Conservation (phyloP, 1,140 invertebrate species). For the Colletes latitarsis region DNA sequence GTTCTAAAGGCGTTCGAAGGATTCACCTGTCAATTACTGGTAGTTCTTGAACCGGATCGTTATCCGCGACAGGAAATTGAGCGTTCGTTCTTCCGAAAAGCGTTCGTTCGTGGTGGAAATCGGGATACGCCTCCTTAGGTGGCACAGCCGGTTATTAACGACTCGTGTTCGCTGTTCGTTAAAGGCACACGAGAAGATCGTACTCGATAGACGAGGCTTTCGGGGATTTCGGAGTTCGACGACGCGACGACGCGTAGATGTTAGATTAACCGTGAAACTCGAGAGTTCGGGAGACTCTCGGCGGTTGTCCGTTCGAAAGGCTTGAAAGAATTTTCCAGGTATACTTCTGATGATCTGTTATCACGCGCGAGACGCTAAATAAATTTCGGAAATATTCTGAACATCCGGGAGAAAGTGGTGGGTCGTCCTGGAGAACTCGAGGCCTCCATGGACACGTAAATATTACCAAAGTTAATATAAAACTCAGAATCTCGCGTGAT, state of each 20-base stretch:
- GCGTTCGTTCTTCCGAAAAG: conserved; percentile 16
- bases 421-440: neutral
- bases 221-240: neutral
- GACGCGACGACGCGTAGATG: conserved; percentile 28
- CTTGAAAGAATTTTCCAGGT: conserved; percentile 26
- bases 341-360: conserved; percentile 3
- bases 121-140: conserved; percentile 18
- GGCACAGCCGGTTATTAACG: conserved; percentile 53
- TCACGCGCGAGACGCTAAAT: neutral
- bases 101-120: conserved; percentile 38
- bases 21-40: conserved; percentile 73
- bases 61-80: conserved; percentile 60
- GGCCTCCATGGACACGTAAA: neutral
- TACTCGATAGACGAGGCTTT: conserved; percentile 17
- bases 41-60: conserved; percentile 47
- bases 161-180: conserved; percentile 26
- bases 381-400: conserved; percentile 34
- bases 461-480: too few species aligned
- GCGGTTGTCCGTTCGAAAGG: neutral
- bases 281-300: neutral
- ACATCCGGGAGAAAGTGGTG: conserved; percentile 17
- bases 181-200: conserved; percentile 18
- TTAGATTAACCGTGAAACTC: conserved; percentile 32
- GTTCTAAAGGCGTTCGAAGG: conserved; percentile 29
- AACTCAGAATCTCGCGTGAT: too few species aligned